phyloP scores from a whole-genome alignment of 2,888 invertebrate species.

The Zygaena filipendulae region DNA sequence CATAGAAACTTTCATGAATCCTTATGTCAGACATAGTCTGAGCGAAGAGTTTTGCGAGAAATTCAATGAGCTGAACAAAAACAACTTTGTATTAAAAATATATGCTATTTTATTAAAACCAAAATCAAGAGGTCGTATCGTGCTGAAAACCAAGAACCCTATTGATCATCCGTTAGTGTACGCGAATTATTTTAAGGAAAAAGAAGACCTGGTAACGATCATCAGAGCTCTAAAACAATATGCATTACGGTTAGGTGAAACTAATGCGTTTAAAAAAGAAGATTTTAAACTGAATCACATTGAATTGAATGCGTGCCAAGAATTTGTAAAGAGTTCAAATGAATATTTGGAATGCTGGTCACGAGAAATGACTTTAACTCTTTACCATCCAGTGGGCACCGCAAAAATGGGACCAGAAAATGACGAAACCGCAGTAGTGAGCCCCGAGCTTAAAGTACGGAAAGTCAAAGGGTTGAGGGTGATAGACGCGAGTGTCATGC shows the following conservation, averaged over 20 bases:
- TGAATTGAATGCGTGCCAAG: conserved; percentile 33
- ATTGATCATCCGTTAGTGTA: conserved; percentile 41
- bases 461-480: conserved; percentile 4
- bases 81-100: conserved; percentile 42
- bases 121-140: conserved; percentile 73
- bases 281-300: conserved; percentile 35
- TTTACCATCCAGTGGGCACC: conserved; percentile 79
- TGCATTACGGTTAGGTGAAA: conserved; percentile 26
- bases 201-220: conserved; percentile 54
- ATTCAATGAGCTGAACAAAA: conserved; percentile 28
- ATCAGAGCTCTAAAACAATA: conserved; percentile 27
- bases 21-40: conserved; percentile 26
- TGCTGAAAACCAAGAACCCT: conserved; percentile 67
- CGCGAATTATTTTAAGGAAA: conserved; percentile 71
- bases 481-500: conserved; percentile 8
- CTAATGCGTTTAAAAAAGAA: conserved; percentile 27
- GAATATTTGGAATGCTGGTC: conserved; percentile 10
- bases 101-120: conserved; percentile 73
- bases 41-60: conserved; percentile 26
- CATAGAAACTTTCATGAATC: conserved; percentile 26
- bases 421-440: conserved; percentile 11
- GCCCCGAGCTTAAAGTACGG: conserved; percentile 7
- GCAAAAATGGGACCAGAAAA: conserved; percentile 69
- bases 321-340: conserved; percentile 23
- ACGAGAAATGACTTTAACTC: conserved; percentile 35